Base-by-base conservation (phyloP, 2,888 invertebrate genomes). In the Ophion ellenae region DNA sequence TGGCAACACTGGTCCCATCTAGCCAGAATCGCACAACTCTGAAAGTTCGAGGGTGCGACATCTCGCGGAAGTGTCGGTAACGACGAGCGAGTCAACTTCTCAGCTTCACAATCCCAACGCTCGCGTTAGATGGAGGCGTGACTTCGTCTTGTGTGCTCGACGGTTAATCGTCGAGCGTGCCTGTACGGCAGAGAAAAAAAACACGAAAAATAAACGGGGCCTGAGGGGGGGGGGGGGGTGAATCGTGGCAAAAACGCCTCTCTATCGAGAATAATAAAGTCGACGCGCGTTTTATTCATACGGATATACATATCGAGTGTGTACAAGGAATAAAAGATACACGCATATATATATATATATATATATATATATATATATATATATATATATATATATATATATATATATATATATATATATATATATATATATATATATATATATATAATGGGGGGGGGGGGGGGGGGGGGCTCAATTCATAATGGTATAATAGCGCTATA, bases 401-500 rank as follows among this genome's bases (percentile, higher is more conserved):
- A 61, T 20, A 73, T 24, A 71, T 40, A 71, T 6, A 67, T 53
- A 36, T 53, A 20, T 63, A 57, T n/a, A 61, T 20, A 73, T 24
- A 71, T 40, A 71, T 6, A 67, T 53, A 36, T 53, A 20, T 63
- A 57, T n/a, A 61, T 20, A 73, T 24, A 71, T 40, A 71, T 6
- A 67, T 53, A 36, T 53, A 20, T 63, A 57, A n/a, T n/a, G n/a
- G n/a, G n/a, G n/a, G n/a, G n/a, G n/a, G n/a, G n/a, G n/a, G n/a
- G n/a, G n/a, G 40, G 32, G 59, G 66, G 66, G 63, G 67, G 45
- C 40, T 63, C 79, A 79, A 80, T 83, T 80, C 83, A 85, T 83
- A 85, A 83, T 83, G 66, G 61, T 73, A 83, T 77, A 86, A 84
- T 84, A 81, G 67, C 61, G 66, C 76, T 79, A 84, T 83, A 83